Percentiles rank a stretch among this genome's conserved stretches.
phyloP scores from a whole-genome alignment of 2,113 vertebrate species.

The Lasiurus cinereus region DNA sequence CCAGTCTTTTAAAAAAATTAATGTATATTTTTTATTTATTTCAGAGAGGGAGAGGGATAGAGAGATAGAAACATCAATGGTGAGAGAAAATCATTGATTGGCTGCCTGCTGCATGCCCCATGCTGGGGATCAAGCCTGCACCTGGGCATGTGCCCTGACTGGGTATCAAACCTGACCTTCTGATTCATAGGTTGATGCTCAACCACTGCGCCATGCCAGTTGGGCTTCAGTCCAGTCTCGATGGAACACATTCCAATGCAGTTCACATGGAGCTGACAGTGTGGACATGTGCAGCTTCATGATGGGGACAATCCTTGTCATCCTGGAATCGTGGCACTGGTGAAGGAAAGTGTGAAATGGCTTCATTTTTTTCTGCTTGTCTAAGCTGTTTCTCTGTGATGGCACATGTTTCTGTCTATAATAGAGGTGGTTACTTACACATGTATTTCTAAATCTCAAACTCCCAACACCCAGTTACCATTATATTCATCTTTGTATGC shows the following conservation, averaged over 20 bases:
- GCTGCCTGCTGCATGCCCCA: too few relatives aligned
- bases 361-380: neutral
- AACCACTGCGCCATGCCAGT: too few relatives aligned
- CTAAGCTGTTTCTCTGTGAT: neutral
- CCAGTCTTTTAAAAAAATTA: neutral
- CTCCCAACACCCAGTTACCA: neutral
- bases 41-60: too few relatives aligned
- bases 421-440: neutral
- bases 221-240: conserved; percentile 41
- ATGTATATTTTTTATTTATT: too few relatives aligned
- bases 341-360: neutral
- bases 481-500: neutral
- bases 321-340: neutral
- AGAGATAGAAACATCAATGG: too few relatives aligned
- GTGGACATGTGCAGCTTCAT: neutral
- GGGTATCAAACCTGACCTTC: too few relatives aligned
- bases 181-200: too few relatives aligned
- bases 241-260: neutral
- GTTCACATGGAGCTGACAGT: neutral
- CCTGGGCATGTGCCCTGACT: too few relatives aligned
- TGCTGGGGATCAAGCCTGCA: too few relatives aligned
- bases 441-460: conserved; percentile 44
- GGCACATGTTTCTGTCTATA: neutral
- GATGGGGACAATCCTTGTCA: neutral
- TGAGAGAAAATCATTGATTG: too few relatives aligned